Evolutionary conservation across 2,888 invertebrate species (phyloP).

Genomic region (Drosophila mayaguana): DNA sequence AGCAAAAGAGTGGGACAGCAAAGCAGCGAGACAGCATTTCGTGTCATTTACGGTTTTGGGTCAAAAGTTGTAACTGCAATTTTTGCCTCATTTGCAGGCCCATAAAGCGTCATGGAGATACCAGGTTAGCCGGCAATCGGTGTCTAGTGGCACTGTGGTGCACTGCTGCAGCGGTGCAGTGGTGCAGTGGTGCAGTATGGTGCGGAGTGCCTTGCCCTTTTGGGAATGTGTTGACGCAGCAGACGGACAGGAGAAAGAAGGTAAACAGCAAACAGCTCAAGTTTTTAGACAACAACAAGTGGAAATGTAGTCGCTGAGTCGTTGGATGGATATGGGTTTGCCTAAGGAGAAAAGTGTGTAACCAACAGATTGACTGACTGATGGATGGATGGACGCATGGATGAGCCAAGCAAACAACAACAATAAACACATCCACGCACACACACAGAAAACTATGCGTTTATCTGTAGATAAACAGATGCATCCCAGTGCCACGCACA

Average conservation of each 20-base stretch:
- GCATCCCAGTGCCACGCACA: conserved; percentile 6
- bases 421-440: conserved; percentile 22
- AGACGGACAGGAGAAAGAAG: conserved; percentile 51
- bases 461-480: conserved; percentile 54
- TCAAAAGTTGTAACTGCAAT: conserved; percentile 69
- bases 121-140: conserved; percentile 4
- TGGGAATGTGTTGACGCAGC: conserved; percentile 65
- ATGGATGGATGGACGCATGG: conserved; percentile 48
- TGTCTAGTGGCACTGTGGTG: conserved; percentile 10
- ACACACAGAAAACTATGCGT: conserved; percentile 22
- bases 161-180: conserved; percentile 9
- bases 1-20: neutral
- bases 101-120: conserved; percentile 40
- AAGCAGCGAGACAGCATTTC: conserved; percentile 28
- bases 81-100: conserved; percentile 68
- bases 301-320: conserved; percentile 58
- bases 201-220: conserved; percentile 75
- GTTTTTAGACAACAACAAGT: conserved; percentile 69
- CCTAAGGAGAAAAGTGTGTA: conserved; percentile 69
- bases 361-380: conserved; percentile 70
- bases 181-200: conserved; percentile 20
- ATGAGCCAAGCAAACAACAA: conserved; percentile 55
- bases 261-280: conserved; percentile 67
- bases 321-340: conserved; percentile 45
- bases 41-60: conserved; percentile 68